Conservation (phyloP, 2,113 vertebrate genomes). For the Dicaeum eximium region DNA sequence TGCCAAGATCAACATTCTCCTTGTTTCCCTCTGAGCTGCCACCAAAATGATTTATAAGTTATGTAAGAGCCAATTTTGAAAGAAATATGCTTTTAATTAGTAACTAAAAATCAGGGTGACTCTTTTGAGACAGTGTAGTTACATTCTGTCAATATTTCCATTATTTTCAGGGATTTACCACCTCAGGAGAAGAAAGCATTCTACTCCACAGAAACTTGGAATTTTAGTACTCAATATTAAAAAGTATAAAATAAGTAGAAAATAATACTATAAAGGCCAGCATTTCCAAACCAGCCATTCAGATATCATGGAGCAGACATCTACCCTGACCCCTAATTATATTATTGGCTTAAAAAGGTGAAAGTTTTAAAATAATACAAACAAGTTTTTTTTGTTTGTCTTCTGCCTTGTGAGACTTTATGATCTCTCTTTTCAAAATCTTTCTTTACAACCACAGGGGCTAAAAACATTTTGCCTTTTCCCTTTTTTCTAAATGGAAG, state of each 20-base stretch:
- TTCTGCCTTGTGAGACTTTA: background rate
- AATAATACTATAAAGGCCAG: background rate
- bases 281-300: background rate
- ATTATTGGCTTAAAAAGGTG: background rate
- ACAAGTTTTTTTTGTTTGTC: background rate
- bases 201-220: background rate
- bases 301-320: background rate
- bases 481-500: background rate
- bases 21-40: conserved; percentile 33
- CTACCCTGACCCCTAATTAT: background rate
- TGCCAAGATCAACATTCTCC: conserved; percentile 37
- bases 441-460: background rate
- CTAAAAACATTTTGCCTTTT: background rate
- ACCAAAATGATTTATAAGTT: conserved; percentile 43
- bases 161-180: conserved; percentile 40
- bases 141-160: conserved; percentile 12
- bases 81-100: conserved; percentile 57
- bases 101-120: conserved; percentile 19
- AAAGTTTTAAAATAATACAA: background rate
- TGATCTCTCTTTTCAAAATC: background rate
- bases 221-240: background rate
- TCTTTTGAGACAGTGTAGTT: background rate
- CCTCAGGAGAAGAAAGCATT: conserved; percentile 3
- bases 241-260: conserved; percentile 2
- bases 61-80: conserved; percentile 1